phyloP scores from a whole-genome alignment of 2,888 invertebrate genomes.

The Caenorhabditis auriculariae region DNA sequence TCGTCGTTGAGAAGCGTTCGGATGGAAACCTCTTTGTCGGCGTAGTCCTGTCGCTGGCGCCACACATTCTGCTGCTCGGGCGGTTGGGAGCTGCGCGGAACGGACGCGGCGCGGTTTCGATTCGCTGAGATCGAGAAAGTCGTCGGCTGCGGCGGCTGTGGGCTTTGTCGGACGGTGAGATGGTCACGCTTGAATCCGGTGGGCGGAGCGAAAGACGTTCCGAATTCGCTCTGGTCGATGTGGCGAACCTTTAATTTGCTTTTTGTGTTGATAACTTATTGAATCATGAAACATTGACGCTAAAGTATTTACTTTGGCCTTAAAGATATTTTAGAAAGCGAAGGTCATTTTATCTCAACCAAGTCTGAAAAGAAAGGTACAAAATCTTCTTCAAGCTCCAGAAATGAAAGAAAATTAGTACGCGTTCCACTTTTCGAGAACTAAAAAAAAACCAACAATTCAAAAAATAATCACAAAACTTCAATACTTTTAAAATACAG shows the following conservation, averaged over 20 bases:
- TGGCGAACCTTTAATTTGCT: slow-evolving; percentile 29
- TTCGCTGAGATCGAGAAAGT: slow-evolving; percentile 34
- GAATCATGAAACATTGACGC: too few relatives aligned
- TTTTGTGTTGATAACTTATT: background rate
- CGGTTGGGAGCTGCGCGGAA: slow-evolving; percentile 32
- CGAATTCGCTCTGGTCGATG: slow-evolving; percentile 46
- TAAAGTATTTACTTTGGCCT: too few relatives aligned
- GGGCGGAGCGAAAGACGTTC: slow-evolving; percentile 52
- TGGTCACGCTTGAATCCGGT: slow-evolving; percentile 55
- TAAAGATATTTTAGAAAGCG: too few relatives aligned
- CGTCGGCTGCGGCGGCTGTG: slow-evolving; percentile 29
- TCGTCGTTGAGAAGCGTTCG: slow-evolving; percentile 53
- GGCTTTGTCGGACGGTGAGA: slow-evolving; percentile 18
- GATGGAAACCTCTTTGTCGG: slow-evolving; percentile 46
- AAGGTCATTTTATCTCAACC: too few relatives aligned
- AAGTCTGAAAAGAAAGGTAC: too few relatives aligned
- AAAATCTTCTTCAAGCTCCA: too few relatives aligned
- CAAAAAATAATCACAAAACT: too few relatives aligned
- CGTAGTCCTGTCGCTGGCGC: slow-evolving; percentile 19
- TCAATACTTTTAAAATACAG: too few relatives aligned
- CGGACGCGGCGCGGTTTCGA: slow-evolving; percentile 21
- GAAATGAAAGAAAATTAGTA: too few relatives aligned
- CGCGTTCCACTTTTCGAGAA: too few relatives aligned
- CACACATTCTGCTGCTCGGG: slow-evolving; percentile 42
- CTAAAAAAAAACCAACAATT: too few relatives aligned